Percentiles rank a stretch among this genome's conserved stretches.
phyloP scores from a whole-genome alignment of 2,113 vertebrate genomes.

The Notarius quadriscutis region DNA sequence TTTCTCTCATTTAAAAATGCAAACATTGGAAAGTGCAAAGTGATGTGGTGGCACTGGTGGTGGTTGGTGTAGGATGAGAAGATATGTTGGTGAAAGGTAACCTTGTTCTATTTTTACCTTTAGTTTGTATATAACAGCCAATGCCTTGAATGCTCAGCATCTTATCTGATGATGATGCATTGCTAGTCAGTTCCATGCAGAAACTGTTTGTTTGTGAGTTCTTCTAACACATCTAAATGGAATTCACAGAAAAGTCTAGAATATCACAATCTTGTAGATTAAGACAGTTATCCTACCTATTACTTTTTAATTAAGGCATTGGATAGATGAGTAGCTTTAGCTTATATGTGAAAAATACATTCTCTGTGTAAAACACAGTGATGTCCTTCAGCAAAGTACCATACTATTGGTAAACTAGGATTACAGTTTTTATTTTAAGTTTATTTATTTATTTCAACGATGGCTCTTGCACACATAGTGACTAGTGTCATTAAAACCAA shows the following conservation, averaged over 20 bases:
- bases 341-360: background rate
- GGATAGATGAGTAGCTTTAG: background rate
- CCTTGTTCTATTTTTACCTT: background rate
- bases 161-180: background rate
- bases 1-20: background rate
- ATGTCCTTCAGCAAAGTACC: background rate
- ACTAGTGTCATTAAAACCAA: background rate
- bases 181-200: background rate
- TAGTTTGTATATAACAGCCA: background rate
- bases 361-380: background rate
- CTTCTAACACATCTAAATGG: background rate
- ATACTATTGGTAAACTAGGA: background rate
- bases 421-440: background rate
- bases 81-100: background rate
- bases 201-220: background rate
- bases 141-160: background rate
- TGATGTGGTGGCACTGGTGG: background rate
- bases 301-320: background rate
- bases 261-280: background rate
- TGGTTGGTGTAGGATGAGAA: background rate
- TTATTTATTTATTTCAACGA: background rate
- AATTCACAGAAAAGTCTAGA: background rate
- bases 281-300: background rate
- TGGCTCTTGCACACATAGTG: background rate
- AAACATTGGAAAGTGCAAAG: background rate